A percentile compares a stretch with the other conserved stretches of the same genome.
These are phyloP conservation scores for Thomomys bottae DNA, from an alignment of 2,113 vertebrate species.

Conservation along the genomic window DNA sequence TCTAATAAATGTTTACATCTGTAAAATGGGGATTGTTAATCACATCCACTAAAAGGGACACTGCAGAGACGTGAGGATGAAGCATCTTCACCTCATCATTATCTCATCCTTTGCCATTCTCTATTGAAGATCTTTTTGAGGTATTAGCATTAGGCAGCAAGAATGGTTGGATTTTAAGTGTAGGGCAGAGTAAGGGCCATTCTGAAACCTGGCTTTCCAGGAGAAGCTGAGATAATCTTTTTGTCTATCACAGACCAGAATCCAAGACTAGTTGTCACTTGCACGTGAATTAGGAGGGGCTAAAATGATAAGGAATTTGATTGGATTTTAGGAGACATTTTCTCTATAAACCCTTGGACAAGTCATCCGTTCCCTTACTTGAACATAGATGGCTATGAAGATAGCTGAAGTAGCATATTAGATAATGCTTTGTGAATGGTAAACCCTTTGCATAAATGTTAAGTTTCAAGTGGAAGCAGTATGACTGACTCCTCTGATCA, in stretches of 20 bases:
- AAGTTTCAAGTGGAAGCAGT: slow-evolving; percentile 31
- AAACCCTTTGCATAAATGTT: slow-evolving; percentile 21
- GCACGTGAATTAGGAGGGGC: slow-evolving; percentile 32
- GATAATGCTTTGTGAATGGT: neutral
- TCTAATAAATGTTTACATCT: neutral
- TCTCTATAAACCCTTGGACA: neutral
- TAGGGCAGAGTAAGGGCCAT: neutral
- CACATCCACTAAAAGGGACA: neutral
- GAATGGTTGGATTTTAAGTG: neutral
- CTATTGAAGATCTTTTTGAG: neutral
- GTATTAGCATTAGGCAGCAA: neutral
- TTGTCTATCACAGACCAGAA: slow-evolving; percentile 5
- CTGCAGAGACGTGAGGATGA: neutral
- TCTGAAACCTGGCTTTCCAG: neutral
- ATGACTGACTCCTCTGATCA: neutral
- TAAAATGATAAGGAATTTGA: slow-evolving; percentile 55
- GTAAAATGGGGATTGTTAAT: neutral
- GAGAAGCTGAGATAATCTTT: neutral
- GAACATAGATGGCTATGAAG: neutral
- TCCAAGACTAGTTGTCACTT: slow-evolving; percentile 16
- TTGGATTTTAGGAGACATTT: slow-evolving; percentile 14
- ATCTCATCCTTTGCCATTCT: neutral
- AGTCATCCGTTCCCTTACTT: neutral
- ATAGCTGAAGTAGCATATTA: neutral
- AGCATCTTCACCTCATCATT: neutral